Percentiles rank a stretch among this genome's conserved stretches.
phyloP scores from a whole-genome alignment of 2,797 vertebrate species.

The Hirundo rustica region DNA sequence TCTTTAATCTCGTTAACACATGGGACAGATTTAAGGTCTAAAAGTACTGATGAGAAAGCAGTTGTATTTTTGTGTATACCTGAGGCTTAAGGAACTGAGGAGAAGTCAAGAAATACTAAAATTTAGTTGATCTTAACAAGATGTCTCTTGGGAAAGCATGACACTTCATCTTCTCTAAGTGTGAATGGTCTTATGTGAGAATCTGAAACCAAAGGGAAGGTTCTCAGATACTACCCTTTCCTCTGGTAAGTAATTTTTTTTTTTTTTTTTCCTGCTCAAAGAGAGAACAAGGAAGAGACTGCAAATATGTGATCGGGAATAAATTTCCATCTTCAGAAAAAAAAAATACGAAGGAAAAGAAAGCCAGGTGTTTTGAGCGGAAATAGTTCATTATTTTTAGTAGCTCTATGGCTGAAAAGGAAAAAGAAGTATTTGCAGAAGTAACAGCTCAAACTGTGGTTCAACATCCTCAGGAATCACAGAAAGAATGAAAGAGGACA shows the following conservation, averaged over 20 bases:
- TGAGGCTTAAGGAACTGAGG: background rate
- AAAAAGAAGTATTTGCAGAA: background rate
- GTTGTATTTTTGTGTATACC: background rate
- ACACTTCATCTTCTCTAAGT: background rate
- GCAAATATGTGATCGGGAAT: background rate
- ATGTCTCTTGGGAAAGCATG: background rate
- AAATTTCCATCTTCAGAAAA: background rate
- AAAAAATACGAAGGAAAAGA: background rate
- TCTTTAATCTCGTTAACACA: background rate
- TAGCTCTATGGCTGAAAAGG: background rate
- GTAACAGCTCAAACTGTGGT: background rate
- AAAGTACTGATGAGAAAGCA: background rate
- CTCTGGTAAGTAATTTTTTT: background rate
- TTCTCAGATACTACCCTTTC: background rate
- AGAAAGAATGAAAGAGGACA: background rate
- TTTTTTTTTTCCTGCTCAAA: background rate
- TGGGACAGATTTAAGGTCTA: background rate
- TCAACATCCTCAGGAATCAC: background rate
- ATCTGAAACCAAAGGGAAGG: background rate
- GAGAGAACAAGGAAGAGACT: background rate
- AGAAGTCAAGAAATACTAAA: background rate
- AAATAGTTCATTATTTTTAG: background rate
- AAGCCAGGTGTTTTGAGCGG: background rate
- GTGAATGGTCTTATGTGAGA: rapidly evolving
- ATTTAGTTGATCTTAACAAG: background rate